These are phyloP conservation scores for Esperia sulphurella DNA, from an alignment of 2,888 invertebrate genomes.

Conservation along the genomic window DNA sequence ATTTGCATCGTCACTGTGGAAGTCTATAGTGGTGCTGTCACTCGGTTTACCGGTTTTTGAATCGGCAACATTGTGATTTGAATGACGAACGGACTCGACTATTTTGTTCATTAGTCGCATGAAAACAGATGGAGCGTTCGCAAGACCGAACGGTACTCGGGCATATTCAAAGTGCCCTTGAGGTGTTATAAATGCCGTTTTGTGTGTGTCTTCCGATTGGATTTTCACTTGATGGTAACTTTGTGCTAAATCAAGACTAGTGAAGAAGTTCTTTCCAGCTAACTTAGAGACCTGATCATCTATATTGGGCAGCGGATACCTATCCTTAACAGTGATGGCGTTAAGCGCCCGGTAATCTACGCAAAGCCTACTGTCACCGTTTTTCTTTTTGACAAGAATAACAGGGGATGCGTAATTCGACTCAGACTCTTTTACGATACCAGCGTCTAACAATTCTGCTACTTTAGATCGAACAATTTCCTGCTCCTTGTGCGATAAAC, in stretches of 20 bases:
- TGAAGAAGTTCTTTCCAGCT: slow-evolving; percentile 20
- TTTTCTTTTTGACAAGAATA: slow-evolving; percentile 23
- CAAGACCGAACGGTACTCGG: slow-evolving; percentile 20
- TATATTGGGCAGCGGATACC: slow-evolving; percentile 23
- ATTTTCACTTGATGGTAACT: slow-evolving; percentile 20
- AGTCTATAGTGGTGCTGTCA: too few species aligned
- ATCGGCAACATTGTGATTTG: too few species aligned
- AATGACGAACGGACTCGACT: too few species aligned
- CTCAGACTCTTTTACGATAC: slow-evolving; percentile 20
- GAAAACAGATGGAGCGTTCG: slow-evolving; percentile 22
- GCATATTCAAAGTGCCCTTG: slow-evolving; percentile 21
- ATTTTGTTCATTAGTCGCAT: slow-evolving; percentile 16
- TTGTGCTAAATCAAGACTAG: slow-evolving; percentile 18
- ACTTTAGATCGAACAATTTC: slow-evolving; percentile 13
- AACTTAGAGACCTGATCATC: slow-evolving; percentile 22
- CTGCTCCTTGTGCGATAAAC: slow-evolving; percentile 9
- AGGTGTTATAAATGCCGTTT: slow-evolving; percentile 20
- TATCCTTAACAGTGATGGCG: slow-evolving; percentile 19
- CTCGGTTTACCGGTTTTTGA: too few species aligned
- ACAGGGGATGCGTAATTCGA: slow-evolving; percentile 22
- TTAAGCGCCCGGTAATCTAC: slow-evolving; percentile 24
- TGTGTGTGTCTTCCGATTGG: slow-evolving; percentile 12
- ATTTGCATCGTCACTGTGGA: too few species aligned
- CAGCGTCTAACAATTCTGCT: slow-evolving; percentile 18
- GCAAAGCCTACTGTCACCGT: slow-evolving; percentile 22